These are phyloP conservation scores for Nylanderia fulva DNA, from an alignment of 1,140 invertebrate species.

Conservation along the genomic window DNA sequence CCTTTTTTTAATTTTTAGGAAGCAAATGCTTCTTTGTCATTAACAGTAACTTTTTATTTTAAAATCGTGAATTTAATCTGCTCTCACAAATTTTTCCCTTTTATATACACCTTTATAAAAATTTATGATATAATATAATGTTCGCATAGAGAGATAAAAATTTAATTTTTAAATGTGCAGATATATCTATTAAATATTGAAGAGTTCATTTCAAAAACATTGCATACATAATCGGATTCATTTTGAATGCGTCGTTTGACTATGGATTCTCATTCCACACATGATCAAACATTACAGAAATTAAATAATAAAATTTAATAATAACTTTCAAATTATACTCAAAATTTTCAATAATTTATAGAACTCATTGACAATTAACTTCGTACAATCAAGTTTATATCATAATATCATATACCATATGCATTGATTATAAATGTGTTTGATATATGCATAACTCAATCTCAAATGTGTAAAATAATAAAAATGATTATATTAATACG, in stretches of 20 bases:
- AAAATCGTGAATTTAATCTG: neutral
- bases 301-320: neutral
- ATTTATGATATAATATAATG: conserved; percentile 6
- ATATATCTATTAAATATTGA: neutral
- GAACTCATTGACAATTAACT: neutral
- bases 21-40: conserved; percentile 8
- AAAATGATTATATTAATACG: neutral
- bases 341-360: neutral
- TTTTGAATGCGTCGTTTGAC: conserved; percentile 1
- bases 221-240: neutral
- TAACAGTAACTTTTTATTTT: neutral
- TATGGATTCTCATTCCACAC: neutral
- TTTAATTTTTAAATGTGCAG: conserved; percentile 4
- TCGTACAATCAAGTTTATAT: neutral
- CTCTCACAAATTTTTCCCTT: neutral
- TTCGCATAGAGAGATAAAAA: neutral
- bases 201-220: conserved; percentile 26
- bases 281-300: neutral
- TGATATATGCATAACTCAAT: neutral
- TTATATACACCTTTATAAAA: neutral
- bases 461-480: neutral
- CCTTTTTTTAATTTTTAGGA: conserved; percentile 45
- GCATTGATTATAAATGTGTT: neutral
- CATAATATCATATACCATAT: neutral
- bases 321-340: neutral